A percentile compares a stretch with the other conserved stretches of the same genome.
Conservation (phyloP, 2,113 vertebrate species). For the Emydocephalus ijimae region DNA sequence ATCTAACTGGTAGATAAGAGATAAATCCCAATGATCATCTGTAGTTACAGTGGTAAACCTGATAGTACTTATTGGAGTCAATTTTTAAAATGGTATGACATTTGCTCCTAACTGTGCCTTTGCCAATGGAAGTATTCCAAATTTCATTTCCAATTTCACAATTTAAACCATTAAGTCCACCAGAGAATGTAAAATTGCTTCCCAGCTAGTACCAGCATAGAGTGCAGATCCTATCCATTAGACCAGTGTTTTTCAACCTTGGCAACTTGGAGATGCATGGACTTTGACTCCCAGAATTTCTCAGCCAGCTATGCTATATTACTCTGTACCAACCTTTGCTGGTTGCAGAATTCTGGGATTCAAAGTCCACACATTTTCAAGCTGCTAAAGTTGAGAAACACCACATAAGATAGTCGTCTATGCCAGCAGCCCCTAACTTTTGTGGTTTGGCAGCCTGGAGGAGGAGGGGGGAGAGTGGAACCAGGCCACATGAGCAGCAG, state of each 20-base stretch:
- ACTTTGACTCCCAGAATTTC: neutral
- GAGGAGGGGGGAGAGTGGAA: neutral
- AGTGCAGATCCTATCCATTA: neutral
- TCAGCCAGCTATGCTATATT: neutral
- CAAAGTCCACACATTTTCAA: neutral
- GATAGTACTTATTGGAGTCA: neutral
- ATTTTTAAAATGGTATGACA: neutral
- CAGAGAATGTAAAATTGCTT: neutral
- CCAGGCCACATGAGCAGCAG: rapidly evolving
- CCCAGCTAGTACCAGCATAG: neutral
- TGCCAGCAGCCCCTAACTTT: neutral
- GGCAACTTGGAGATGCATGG: neutral
- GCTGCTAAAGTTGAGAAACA: neutral
- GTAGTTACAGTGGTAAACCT: neutral
- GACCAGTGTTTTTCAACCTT: neutral
- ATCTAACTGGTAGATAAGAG: neutral
- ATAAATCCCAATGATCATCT: neutral
- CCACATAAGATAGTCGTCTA: neutral
- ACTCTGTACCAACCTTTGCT: neutral
- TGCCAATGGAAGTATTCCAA: neutral
- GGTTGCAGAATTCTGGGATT: neutral
- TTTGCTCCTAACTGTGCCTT: neutral
- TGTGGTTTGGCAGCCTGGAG: neutral
- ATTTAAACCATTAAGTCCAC: neutral
- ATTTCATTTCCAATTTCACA: neutral